Evolutionary conservation across 92 coral and sea anemone species (phyloP), one percentile per base, ranked within the genome.

Genomic region (Heliopora coerulea): DNA sequence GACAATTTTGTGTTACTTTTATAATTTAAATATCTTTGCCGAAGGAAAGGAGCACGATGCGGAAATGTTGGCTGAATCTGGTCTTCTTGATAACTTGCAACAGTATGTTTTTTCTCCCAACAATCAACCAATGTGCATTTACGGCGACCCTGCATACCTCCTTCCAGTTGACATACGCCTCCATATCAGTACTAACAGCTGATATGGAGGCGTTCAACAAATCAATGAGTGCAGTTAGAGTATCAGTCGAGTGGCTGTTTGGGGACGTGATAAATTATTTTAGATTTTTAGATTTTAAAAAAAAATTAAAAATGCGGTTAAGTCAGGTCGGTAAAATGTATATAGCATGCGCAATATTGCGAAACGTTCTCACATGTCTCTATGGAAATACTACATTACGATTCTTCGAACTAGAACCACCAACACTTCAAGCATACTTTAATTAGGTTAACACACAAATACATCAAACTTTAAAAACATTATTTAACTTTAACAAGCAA

Each of bases 41-140:
- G 83, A 68, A 63, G 83, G 83, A 9, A 79, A 79, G 32, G 33
- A 68, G 1, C 83, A 79, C 56, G 83, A 79, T 57, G 35, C 78
- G 24, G 68, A 68, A 8, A 58, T 79, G 77, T 66, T 79, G 6
- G 54, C 49, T 11, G 66, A 66, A 78, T 79, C 78, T 21, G 83
- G 83, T 40, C 35, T 79, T 1, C 29, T 79, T 9, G 34, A 67
- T 4, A 56, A 66, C 49, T 50, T 79, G 0, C 21, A 79, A 20
- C 4, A 54, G 54, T 21, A 0, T 28, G 66, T 68, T 1, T 28
- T 31, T 40, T 67, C 78, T 7, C 83, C 83, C 0, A 56, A 60
- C 30, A 78, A 66, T 34, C 31, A 54, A 11, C 65, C 67, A 28
- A 64, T 79, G 3, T 79, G 83, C 46, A 52, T 4, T 37, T 37